Conservation (phyloP, 2,113 vertebrate species). For the Salvelinus alpinus region DNA sequence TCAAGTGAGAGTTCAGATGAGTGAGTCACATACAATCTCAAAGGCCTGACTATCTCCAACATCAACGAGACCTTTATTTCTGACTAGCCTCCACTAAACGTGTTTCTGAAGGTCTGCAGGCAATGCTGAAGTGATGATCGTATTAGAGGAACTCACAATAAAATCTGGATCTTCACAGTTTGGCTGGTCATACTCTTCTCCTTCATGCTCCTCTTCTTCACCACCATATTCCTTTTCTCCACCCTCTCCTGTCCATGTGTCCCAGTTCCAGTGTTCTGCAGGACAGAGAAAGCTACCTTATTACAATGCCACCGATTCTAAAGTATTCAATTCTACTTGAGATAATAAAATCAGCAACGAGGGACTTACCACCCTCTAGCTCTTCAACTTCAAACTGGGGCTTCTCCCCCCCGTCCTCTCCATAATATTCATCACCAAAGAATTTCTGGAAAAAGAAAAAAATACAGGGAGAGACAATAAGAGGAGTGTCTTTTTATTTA, state of each 20-base stretch:
- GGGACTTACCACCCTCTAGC: constrained; percentile 70
- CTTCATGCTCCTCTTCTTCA: constrained; percentile 26
- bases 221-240: constrained; percentile 31
- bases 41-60: background rate
- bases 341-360: background rate
- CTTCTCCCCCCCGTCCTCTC: constrained; percentile 77
- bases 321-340: background rate
- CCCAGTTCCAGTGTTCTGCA: constrained; percentile 90
- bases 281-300: background rate
- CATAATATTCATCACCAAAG: constrained; percentile 84
- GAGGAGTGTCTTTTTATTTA: background rate
- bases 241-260: constrained; percentile 76
- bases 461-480: background rate
- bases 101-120: background rate
- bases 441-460: constrained; percentile 69
- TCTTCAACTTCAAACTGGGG: constrained; percentile 86
- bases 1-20: constrained; percentile 4
- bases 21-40: background rate
- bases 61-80: background rate
- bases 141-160: constrained; percentile 65
- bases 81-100: too few relatives aligned
- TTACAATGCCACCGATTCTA: background rate
- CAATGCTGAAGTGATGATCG: background rate
- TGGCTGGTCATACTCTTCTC: constrained; percentile 32
- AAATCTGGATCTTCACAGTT: constrained; percentile 86